phyloP scores from a whole-genome alignment of 2,888 invertebrate genomes.

The Teleogryllus oceanicus region DNA sequence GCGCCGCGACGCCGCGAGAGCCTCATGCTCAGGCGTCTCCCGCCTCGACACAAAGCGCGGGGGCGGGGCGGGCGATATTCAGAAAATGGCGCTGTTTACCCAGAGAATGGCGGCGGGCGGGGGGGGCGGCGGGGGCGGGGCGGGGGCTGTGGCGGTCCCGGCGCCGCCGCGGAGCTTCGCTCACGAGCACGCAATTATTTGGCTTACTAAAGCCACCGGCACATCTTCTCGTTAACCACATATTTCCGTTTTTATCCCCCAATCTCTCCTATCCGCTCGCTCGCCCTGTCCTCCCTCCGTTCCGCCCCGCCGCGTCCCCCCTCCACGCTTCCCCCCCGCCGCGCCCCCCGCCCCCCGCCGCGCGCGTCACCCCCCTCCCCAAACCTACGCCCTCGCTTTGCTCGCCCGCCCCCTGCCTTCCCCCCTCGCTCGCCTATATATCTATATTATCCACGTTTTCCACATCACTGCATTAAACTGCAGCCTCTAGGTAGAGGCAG shows the following conservation, averaged over 20 bases:
- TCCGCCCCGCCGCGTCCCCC: slow-evolving; percentile 21
- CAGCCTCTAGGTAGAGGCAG: slow-evolving; percentile 19
- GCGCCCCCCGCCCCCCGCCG: slow-evolving; percentile 23
- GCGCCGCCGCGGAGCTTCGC: not conserved
- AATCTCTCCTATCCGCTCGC: not conserved
- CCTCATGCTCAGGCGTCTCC: too few relatives aligned
- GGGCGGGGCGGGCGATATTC: not conserved
- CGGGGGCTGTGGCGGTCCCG: not conserved
- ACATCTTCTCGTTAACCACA: not conserved
- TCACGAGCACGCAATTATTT: slow-evolving; percentile 18
- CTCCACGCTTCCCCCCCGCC: slow-evolving; percentile 25
- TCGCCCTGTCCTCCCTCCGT: slow-evolving; percentile 28
- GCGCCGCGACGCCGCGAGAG: too few relatives aligned
- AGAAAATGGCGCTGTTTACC: slow-evolving; percentile 18
- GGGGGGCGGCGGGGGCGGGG: not conserved
- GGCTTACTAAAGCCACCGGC: not conserved
- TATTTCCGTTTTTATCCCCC: slow-evolving; percentile 10
- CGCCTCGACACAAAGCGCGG: too few relatives aligned
- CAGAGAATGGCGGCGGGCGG: not conserved
- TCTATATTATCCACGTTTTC: slow-evolving; percentile 29
- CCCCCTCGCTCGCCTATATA: slow-evolving; percentile 11
- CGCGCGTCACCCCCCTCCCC: slow-evolving; percentile 21
- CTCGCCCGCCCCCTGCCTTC: not conserved
- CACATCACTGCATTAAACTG: slow-evolving; percentile 26
- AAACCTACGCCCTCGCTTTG: not conserved